These are phyloP conservation scores for Chascanopsetta lugubris DNA, from an alignment of 2,113 vertebrate species.

Conservation along the genomic window DNA sequence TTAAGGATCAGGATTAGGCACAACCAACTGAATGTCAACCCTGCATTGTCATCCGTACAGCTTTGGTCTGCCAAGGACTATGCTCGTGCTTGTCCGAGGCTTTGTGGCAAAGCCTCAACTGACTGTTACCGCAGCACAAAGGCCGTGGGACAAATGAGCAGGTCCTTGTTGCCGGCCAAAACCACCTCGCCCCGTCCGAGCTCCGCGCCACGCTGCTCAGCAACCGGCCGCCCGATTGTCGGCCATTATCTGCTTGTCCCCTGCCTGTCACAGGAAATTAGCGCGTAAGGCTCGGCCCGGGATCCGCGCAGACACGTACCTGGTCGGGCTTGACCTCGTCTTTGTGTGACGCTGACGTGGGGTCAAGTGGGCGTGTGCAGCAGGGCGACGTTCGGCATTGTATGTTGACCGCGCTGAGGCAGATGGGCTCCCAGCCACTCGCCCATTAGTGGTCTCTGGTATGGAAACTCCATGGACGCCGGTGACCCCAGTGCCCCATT, in stretches of 20 bases:
- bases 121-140: conserved; percentile 50
- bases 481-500: conserved; percentile 16
- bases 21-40: background rate
- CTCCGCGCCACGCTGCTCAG: conserved; percentile 35
- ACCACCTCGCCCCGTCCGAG: conserved; percentile 30
- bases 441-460: conserved; percentile 55
- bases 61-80: conserved; percentile 1
- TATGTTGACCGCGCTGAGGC: conserved; percentile 38
- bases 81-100: conserved; percentile 18
- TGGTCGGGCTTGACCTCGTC: conserved; percentile 66
- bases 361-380: conserved; percentile 78
- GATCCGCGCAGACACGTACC: conserved; percentile 67
- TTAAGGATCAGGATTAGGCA: no score
- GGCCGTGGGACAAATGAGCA: conserved; percentile 53
- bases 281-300: conserved; percentile 35
- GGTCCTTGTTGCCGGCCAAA: conserved; percentile 30
- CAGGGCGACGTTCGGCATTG: conserved; percentile 40
- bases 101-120: conserved; percentile 32
- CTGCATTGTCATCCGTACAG: background rate
- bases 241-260: conserved; percentile 67
- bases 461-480: conserved; percentile 61
- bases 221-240: conserved; percentile 48
- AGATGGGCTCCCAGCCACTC: conserved; percentile 54
- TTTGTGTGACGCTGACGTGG: conserved; percentile 68
- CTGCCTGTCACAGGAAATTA: conserved; percentile 76